Evolutionary conservation across 2,113 vertebrate genomes (phyloP).

Genomic region (Turdus rufiventris): DNA sequence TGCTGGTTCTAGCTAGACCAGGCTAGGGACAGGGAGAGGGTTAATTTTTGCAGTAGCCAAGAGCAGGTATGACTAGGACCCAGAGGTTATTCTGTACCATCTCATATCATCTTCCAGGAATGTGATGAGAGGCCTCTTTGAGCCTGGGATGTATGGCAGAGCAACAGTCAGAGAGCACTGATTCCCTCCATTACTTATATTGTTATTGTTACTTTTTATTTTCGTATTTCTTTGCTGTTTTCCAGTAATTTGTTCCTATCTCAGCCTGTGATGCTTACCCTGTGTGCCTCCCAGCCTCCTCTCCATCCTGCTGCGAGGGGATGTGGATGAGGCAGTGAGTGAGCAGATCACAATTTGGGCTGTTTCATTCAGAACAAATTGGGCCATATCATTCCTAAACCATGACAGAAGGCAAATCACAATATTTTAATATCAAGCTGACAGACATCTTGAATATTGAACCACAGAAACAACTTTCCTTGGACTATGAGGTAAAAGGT

Average conservation of each 20-base stretch:
- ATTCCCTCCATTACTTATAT: neutral
- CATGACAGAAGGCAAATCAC: neutral
- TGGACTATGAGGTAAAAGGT: neutral
- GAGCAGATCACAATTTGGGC: neutral
- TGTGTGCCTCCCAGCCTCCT: neutral
- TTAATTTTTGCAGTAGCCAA: neutral
- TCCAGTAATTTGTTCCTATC: neutral
- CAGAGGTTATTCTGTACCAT: neutral
- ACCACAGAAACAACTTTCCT: neutral
- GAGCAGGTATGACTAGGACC: neutral
- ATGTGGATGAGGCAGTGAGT: neutral
- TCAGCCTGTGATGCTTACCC: neutral
- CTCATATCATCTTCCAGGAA: neutral
- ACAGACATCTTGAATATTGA: neutral
- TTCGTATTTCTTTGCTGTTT: neutral
- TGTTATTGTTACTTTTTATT: neutral
- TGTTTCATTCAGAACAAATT: neutral
- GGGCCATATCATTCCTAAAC: neutral
- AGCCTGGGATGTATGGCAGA: neutral
- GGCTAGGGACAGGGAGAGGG: neutral
- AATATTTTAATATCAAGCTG: neutral
- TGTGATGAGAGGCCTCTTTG: neutral
- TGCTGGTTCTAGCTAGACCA: neutral
- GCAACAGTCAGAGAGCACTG: fast-evolving
- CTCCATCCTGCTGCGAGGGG: fast-evolving